Base-by-base conservation (phyloP, 2,113 vertebrate genomes). In the Silurus meridionalis region DNA sequence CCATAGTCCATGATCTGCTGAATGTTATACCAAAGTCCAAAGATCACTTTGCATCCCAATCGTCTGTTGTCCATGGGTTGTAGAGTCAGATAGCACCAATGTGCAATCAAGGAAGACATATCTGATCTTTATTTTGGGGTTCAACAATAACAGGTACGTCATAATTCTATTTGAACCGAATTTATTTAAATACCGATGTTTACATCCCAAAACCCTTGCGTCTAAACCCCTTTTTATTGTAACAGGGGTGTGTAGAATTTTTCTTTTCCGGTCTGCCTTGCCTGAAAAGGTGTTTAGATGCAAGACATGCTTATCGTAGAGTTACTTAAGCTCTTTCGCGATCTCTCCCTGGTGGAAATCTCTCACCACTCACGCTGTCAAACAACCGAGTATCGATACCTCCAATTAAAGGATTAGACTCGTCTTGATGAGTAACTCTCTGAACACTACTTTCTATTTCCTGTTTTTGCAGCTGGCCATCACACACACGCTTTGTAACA, bases 331-430 rank as follows among this genome's bases (percentile, higher is more conserved):
- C 60, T 64, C 25, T 60, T 60, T 6, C 17, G 10, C 83, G 28
- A 25, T 57, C 82, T 25, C 37, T 3, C 37, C 8, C 5, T 81
- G 46, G 8, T 81, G 64, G 53, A 86, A 86, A 86, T 77, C 55
- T 72, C 53, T 78, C 66, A 52, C 23, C 57, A 21, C 7, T 17
- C 17, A 53, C 21, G 17, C 66, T 37, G 63, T 21, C 57, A 55
- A 55, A 58, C 52, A 17, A 37, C 57, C 11, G 67, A 25, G 66
- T 58, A 81, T 86, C 46, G 8, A 61, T 82, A 81, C 14, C 66
- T 52, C 57, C 60, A 86, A 71, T 81, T 71, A 80, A 81, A 81
- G 55, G 80, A 77, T 87, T 83, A 81, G 85, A 28, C 50, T 25
- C 55, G 57, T 52, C 46, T 46, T 75, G 67, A 64, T 58, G 71